A percentile compares a stretch with the other conserved stretches of the same genome.
These are phyloP conservation scores for Drosophila leonis DNA, from an alignment of 2,888 invertebrate species.

Conservation along the genomic window DNA sequence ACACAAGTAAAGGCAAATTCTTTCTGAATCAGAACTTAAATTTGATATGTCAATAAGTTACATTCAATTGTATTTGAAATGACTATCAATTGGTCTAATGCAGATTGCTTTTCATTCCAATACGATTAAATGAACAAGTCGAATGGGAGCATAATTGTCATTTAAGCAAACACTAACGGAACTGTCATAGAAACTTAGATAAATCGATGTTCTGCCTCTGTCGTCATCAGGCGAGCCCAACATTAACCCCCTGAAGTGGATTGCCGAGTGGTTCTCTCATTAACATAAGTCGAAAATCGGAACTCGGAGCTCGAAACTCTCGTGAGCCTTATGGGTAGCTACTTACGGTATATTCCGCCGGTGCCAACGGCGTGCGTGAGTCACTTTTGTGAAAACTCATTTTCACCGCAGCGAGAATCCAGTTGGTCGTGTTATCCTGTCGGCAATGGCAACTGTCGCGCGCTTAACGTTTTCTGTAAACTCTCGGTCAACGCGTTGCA, in stretches of 20 bases:
- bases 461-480: conserved; percentile 46
- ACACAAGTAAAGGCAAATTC: neutral
- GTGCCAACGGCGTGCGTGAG: conserved; percentile 85
- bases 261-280: conserved; percentile 9
- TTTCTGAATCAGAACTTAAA: neutral
- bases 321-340: neutral
- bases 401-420: conserved; percentile 53
- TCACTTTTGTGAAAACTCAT: conserved; percentile 85
- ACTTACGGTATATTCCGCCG: conserved; percentile 85
- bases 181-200: neutral
- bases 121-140: neutral
- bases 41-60: neutral
- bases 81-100: neutral
- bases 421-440: conserved; percentile 49
- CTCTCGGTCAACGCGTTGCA: conserved; percentile 52
- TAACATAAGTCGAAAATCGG: conserved; percentile 17
- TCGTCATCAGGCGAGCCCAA: conserved; percentile 11
- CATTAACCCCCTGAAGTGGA: neutral
- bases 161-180: neutral
- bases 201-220: conserved; percentile 31
- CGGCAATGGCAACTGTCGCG: conserved; percentile 58
- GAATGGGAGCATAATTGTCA: conserved; percentile 1
- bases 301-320: neutral
- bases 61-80: neutral
- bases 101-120: neutral